Conservation (phyloP, 2,113 vertebrate genomes). For the Sminthopsis crassicaudata region DNA sequence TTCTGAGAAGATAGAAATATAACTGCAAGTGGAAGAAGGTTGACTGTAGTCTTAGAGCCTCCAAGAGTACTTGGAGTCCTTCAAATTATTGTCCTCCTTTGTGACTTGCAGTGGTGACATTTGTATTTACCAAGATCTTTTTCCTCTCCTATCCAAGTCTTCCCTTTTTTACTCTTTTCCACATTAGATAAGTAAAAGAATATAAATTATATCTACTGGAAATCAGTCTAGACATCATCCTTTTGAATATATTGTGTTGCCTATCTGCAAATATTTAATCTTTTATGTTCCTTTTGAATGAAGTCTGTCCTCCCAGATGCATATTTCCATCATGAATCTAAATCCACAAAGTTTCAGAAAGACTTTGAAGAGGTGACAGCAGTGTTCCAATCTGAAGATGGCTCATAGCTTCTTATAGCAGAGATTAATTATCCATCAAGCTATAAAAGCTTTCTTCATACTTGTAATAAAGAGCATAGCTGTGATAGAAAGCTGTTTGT, state of each 20-base stretch:
- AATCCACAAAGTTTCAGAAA: not conserved
- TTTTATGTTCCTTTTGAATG: not conserved
- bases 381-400: not conserved
- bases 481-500: not conserved
- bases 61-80: not conserved
- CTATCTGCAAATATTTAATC: not conserved
- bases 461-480: not conserved
- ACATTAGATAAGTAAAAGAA: slow-evolving; percentile 12
- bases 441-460: not conserved
- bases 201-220: not conserved
- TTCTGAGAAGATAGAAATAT: slow-evolving; percentile 76
- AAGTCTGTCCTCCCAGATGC: not conserved
- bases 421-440: not conserved
- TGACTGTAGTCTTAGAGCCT: slow-evolving; percentile 40
- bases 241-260: not conserved
- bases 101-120: slow-evolving; percentile 1
- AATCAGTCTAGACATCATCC: not conserved
- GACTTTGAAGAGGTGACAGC: not conserved
- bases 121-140: slow-evolving; percentile 34
- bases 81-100: slow-evolving; percentile 41
- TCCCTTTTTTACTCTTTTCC: slow-evolving; percentile 37
- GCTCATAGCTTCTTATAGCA: not conserved
- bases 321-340: not conserved
- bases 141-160: not conserved
- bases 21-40: slow-evolving; percentile 46